Percentiles rank a stretch among this genome's conserved stretches.
Evolutionary conservation across 2,797 vertebrate genomes (phyloP).

Genomic region (Epinephelus malabaricus): DNA sequence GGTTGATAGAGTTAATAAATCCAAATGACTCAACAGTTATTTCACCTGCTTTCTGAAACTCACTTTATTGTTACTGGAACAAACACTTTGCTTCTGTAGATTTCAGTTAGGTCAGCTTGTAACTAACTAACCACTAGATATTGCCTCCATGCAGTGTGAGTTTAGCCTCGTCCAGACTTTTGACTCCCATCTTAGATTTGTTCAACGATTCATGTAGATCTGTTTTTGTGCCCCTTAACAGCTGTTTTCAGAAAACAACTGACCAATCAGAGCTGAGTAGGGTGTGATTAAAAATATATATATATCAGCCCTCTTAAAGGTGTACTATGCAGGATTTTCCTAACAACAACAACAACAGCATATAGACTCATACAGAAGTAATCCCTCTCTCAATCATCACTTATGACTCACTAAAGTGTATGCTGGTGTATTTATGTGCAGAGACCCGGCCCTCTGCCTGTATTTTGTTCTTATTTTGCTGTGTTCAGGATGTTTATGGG

Average conservation of each 20-base stretch:
- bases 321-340: too few species aligned
- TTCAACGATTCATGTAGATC: not conserved
- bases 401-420: too few species aligned
- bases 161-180: not conserved
- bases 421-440: too few species aligned
- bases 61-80: conserved; percentile 8
- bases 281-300: not conserved
- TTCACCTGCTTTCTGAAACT: conserved; percentile 33
- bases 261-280: not conserved
- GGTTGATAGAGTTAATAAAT: conserved; percentile 47
- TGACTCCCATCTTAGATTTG: not conserved
- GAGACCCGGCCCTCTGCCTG: too few species aligned
- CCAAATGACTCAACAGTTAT: conserved; percentile 39
- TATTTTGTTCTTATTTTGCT: too few species aligned
- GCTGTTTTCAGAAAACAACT: not conserved
- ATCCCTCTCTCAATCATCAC: too few species aligned
- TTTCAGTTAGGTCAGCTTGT: not conserved
- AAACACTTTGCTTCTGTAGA: conserved; percentile 3
- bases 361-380: too few species aligned
- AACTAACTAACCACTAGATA: not conserved
- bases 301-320: too few species aligned
- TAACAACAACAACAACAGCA: too few species aligned
- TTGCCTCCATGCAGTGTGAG: not conserved
- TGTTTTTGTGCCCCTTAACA: not conserved
- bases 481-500: too few species aligned